A percentile compares a stretch with the other conserved stretches of the same genome.
Evolutionary conservation across 1,140 invertebrate genomes (phyloP).

Genomic region (Drosophila sp.): DNA sequence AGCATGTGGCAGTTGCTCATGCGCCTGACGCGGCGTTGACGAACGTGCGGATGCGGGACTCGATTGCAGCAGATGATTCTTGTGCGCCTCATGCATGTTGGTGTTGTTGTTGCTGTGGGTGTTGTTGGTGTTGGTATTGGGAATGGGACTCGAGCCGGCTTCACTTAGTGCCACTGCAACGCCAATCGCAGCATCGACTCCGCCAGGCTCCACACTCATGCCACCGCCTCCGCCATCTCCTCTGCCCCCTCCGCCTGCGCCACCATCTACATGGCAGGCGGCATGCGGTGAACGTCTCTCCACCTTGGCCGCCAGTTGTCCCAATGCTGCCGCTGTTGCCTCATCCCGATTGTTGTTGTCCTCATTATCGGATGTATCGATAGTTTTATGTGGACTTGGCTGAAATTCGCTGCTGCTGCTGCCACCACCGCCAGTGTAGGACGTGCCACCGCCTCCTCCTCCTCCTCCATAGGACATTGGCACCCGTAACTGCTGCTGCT

Average conservation of each 20-base stretch:
- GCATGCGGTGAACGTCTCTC: conserved; percentile 62
- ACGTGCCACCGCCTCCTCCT: background rate
- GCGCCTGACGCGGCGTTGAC: conserved; percentile 60
- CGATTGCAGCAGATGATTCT: conserved; percentile 68
- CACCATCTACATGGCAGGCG: conserved; percentile 6
- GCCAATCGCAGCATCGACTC: conserved; percentile 13
- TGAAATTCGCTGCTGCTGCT: conserved; percentile 79
- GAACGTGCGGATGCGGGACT: conserved; percentile 53
- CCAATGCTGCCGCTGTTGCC: conserved; percentile 55
- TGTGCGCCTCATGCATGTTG: conserved; percentile 79
- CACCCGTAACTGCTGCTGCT: conserved; percentile 66
- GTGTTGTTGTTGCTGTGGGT: conserved; percentile 75
- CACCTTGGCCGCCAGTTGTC: conserved; percentile 66
- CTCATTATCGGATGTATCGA: conserved; percentile 81
- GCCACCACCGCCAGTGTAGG: conserved; percentile 50
- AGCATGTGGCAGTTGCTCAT: conserved; percentile 65
- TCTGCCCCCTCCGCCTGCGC: conserved; percentile 16
- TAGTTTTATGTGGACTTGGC: conserved; percentile 75
- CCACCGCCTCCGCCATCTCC: conserved; percentile 21
- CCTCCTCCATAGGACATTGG: conserved; percentile 44
- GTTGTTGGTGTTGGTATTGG: conserved; percentile 79
- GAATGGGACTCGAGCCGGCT: conserved; percentile 80
- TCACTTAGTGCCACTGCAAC: conserved; percentile 47
- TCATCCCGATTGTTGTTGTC: conserved; percentile 75
- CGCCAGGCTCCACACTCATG: conserved; percentile 23